Evolutionary conservation across 1,140 invertebrate genomes (phyloP).

Genomic region (Pseudomyrmex dendroicus): DNA sequence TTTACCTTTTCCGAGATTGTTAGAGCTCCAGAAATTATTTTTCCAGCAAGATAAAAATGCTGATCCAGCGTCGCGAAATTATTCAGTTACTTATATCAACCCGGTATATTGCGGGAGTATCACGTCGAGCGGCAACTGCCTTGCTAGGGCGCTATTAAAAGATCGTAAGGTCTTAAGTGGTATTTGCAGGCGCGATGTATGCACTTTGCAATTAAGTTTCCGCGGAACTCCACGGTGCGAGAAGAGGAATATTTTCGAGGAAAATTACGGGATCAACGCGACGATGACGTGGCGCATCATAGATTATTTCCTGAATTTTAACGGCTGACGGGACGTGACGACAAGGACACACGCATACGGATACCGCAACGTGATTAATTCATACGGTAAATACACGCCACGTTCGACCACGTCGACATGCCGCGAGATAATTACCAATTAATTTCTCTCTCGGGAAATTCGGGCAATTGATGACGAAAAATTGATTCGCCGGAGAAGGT

Average conservation of each 20-base stretch:
- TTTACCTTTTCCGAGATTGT: neutral
- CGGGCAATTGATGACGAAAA: conserved; percentile 6
- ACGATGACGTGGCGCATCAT: neutral
- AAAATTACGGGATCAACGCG: neutral
- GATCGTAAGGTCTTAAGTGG: neutral
- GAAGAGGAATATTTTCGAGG: neutral
- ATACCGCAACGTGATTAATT: conserved; percentile 54
- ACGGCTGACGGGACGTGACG: conserved; percentile 12
- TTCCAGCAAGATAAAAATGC: neutral
- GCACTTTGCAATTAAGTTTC: neutral
- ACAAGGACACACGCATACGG: neutral
- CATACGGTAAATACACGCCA: conserved; percentile 18
- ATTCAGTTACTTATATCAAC: neutral
- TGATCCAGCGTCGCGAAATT: neutral
- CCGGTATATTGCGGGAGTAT: neutral
- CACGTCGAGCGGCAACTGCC: neutral
- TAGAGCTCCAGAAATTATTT: neutral
- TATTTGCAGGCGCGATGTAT: neutral
- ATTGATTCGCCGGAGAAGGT: neutral
- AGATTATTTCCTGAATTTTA: conserved; percentile 31
- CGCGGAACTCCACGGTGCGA: neutral
- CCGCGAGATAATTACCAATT: conserved; percentile 53
- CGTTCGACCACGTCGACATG: conserved; percentile 18
- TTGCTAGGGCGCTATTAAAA: neutral
- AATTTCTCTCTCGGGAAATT: conserved; percentile 35